Conservation (phyloP, 2,797 vertebrate genomes). For the Mormyrus proboscirostris region DNA sequence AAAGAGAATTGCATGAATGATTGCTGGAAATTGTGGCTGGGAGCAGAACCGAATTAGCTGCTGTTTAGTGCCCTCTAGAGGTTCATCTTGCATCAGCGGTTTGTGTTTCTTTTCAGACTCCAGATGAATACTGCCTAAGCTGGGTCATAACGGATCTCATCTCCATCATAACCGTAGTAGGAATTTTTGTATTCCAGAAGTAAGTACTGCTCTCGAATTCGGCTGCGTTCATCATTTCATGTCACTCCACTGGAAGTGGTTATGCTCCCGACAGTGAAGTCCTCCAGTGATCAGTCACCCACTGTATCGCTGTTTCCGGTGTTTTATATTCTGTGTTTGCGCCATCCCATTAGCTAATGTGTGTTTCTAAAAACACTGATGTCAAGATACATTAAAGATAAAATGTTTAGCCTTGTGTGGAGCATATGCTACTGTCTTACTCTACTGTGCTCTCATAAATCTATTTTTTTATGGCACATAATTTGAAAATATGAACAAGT, state of each 20-base stretch:
- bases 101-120: constrained; percentile 65
- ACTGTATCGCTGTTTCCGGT: background rate
- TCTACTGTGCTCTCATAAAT: background rate
- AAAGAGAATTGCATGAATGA: background rate
- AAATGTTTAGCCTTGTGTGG: background rate
- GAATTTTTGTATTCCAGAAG: constrained; percentile 92
- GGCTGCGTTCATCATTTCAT: background rate
- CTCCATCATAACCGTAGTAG: constrained; percentile 75
- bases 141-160: constrained; percentile 87
- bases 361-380: background rate
- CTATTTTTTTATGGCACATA: background rate
- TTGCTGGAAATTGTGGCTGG: background rate
- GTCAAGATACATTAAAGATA: background rate
- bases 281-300: background rate
- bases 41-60: background rate
- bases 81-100: constrained; percentile 24
- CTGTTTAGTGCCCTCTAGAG: constrained; percentile 45
- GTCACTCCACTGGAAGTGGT: background rate
- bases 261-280: background rate
- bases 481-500: background rate
- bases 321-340: background rate
- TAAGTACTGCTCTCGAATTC: constrained; percentile 59
- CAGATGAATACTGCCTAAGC: constrained; percentile 77
- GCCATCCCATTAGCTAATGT: background rate
- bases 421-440: background rate